A percentile compares a stretch with the other conserved stretches of the same genome.
phyloP scores from a whole-genome alignment of 2,113 vertebrate species.

The Sula dactylatra region DNA sequence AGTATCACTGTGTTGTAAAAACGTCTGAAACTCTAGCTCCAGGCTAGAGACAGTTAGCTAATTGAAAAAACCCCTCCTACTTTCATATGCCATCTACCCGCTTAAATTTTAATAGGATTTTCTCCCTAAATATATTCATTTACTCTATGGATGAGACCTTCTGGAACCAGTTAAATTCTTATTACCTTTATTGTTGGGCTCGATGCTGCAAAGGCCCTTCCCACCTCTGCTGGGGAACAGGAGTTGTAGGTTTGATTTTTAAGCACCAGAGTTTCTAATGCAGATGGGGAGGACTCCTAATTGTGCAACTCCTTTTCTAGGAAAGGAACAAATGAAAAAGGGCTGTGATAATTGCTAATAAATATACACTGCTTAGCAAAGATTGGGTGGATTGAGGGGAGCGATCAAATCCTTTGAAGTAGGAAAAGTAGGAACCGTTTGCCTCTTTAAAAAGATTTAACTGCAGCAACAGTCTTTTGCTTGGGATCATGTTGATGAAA shows the following conservation, averaged over 20 bases:
- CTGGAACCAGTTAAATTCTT: background rate
- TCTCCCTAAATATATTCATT: background rate
- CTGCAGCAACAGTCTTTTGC: background rate
- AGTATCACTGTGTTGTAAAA: conserved; percentile 33
- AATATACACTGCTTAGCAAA: background rate
- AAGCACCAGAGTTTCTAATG: background rate
- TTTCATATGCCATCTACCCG: background rate
- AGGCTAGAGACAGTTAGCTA: conserved; percentile 44
- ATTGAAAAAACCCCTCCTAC: background rate
- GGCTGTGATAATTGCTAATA: background rate
- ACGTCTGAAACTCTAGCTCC: conserved; percentile 1
- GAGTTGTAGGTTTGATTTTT: background rate
- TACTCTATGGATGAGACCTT: background rate
- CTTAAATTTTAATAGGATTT: conserved; percentile 45
- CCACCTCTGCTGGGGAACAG: background rate
- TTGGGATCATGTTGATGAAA: conserved; percentile 16
- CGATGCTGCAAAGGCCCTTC: background rate
- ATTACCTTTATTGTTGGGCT: background rate
- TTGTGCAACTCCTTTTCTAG: background rate
- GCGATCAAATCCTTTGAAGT: background rate
- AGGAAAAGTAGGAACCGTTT: background rate
- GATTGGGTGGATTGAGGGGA: background rate
- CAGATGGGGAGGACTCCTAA: background rate
- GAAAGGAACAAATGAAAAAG: background rate
- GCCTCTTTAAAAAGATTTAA: background rate